phyloP scores from a whole-genome alignment of 2,888 invertebrate genomes.

The Galerucella nymphaeae region DNA sequence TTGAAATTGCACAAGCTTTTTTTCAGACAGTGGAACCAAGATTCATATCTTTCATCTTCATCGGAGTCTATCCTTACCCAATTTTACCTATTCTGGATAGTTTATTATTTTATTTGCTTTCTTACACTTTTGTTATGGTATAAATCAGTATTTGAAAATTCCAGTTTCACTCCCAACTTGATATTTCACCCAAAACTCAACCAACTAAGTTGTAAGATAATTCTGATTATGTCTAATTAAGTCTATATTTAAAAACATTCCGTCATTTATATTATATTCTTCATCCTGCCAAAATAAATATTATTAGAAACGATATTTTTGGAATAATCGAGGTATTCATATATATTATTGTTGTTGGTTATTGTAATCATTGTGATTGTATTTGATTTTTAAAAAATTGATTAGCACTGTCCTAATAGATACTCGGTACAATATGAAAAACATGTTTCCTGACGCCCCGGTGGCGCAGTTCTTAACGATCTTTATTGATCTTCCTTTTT shows the following conservation, averaged over 20 bases:
- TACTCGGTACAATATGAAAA: no score
- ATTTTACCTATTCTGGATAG: no score
- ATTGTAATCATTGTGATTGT: constrained; percentile 28
- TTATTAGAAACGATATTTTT: constrained; percentile 46
- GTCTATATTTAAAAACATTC: constrained; percentile 36
- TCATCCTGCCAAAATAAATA: constrained; percentile 52
- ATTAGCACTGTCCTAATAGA: no score
- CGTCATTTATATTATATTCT: constrained; percentile 43
- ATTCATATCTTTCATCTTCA: no score
- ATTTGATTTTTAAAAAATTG: constrained; percentile 18
- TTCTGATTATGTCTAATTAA: background rate
- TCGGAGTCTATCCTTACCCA: no score
- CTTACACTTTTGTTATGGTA: no score
- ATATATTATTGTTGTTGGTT: constrained; percentile 35
- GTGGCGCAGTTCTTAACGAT: no score
- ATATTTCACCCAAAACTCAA: constrained; percentile 1
- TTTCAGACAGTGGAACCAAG: no score
- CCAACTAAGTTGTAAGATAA: background rate
- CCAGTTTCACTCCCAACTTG: background rate
- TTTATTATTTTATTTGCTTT: no score
- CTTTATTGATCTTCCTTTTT: no score
- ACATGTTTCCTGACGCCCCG: no score
- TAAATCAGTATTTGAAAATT: background rate
- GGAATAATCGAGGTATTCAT: constrained; percentile 41
- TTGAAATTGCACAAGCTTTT: no score